phyloP scores from a whole-genome alignment of 2,888 invertebrate species.

The Phorcus lineatus region DNA sequence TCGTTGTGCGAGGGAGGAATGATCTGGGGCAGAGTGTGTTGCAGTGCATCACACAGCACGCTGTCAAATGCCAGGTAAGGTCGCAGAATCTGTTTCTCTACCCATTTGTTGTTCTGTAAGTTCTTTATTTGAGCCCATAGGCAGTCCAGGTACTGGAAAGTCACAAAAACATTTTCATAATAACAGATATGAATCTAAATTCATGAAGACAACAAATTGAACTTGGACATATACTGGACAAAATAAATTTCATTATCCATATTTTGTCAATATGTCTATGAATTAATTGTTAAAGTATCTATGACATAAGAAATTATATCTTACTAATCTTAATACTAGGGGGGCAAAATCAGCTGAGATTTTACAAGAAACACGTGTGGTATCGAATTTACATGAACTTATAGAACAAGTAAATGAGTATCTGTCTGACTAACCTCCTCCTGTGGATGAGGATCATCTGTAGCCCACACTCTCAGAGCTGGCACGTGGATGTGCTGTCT shows the following conservation, averaged over 20 bases:
- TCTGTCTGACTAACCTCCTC: conserved; percentile 80
- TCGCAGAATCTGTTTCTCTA: conserved; percentile 94
- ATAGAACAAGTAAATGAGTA: not conserved
- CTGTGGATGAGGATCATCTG: conserved; percentile 95
- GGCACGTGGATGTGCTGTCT: conserved; percentile 94
- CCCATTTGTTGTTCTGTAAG: conserved; percentile 94
- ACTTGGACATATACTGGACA: too few relatives aligned
- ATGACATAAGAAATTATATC: too few relatives aligned
- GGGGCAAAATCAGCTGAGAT: too few relatives aligned
- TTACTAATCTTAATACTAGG: too few relatives aligned
- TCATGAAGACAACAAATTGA: too few relatives aligned
- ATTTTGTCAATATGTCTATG: too few relatives aligned
- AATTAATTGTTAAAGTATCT: too few relatives aligned
- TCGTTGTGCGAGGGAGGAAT: conserved; percentile 95
- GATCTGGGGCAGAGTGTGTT: conserved; percentile 94
- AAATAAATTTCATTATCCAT: too few relatives aligned
- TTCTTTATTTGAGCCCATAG: conserved; percentile 96
- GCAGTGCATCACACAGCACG: conserved; percentile 94
- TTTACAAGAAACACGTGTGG: too few relatives aligned
- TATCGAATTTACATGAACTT: too few relatives aligned
- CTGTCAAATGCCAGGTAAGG: conserved; percentile 96
- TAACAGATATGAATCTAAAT: too few relatives aligned
- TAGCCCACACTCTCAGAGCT: conserved; percentile 94
- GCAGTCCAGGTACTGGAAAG: conserved; percentile 88
- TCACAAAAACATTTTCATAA: too few relatives aligned